Evolutionary conservation across 53 echinoderm and acorn worm genomes (phyloP).

Genomic region (Zoroaster sp.): DNA sequence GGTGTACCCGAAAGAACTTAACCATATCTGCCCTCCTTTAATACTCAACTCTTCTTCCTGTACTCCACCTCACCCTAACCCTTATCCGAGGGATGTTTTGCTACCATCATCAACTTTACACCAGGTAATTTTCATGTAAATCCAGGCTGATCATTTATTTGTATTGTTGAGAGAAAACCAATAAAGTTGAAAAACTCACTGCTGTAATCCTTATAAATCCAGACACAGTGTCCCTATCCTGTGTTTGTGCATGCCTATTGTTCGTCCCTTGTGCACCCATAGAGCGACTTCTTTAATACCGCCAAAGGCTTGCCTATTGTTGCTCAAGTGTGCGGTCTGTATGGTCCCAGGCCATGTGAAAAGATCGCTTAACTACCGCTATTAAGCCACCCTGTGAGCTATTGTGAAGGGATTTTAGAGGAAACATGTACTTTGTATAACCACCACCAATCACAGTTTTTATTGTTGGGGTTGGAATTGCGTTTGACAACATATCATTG

Average conservation of each 20-base stretch:
- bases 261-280: background rate
- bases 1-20: no score
- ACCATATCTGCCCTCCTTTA: no score
- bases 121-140: no score
- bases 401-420: background rate
- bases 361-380: background rate
- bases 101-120: no score
- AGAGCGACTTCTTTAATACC: background rate
- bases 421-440: background rate
- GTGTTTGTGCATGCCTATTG: constrained; percentile 3
- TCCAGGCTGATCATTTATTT: no score
- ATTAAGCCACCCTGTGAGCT: constrained; percentile 34
- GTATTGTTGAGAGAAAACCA: no score
- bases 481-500: background rate
- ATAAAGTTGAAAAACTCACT: background rate
- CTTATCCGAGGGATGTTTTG: no score
- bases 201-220: background rate
- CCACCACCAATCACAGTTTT: constrained; percentile 3
- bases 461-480: background rate
- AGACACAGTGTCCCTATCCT: constrained; percentile 14
- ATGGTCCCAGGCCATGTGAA: background rate
- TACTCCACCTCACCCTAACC: no score
- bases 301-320: background rate
- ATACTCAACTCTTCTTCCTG: no score
- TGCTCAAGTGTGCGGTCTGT: constrained; percentile 8